Evolutionary conservation across 2,797 vertebrate species (phyloP), one percentile per base, ranked within the genome.

Genomic region (Dendrocincla tyrannina): DNA sequence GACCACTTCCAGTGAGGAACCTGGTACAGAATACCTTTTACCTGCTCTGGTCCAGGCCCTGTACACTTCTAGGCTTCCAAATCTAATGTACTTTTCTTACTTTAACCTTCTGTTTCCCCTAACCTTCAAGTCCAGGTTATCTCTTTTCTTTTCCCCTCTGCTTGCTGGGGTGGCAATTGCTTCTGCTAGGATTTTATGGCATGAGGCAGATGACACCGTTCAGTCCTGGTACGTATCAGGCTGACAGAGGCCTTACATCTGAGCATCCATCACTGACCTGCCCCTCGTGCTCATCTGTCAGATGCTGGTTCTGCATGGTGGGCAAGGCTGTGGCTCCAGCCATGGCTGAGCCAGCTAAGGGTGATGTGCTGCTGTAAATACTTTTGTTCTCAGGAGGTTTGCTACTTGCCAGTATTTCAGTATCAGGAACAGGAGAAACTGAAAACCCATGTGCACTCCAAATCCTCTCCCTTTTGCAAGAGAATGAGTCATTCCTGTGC

Each of bases 281-380:
- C 62, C 69, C 50, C 63, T 75, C 7, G 0, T 1, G 2, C 23
- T 44, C 15, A 6, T 39, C 68, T 73, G 11, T 50, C 75, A 41
- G 41, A 11, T 13, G 39, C 17, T 3, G 1, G 33, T 42, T 73
- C 75, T 86, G 52, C 8, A 2, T 2, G 12, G n/a, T 12, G 7
- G n/a, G 13, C 14, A 62, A 56, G 66, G 37, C 69, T 63, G 77
- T 6, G 3, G 52, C 41, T 87, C 28, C 67, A 68, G 62, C 15
- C 49, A 46, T 0, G 0, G 0, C 20, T 4, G 0, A n/a, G 33
- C 66, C 62, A 79, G 32, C 46, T 0, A 0, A 75, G 49, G 55
- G 6, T 72, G 33, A 22, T 0, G 0, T 10, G 3, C 52, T 85
- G 70, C 46, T 84, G 46, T 72, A 75, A 89, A 73, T 22, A 73